A percentile compares a stretch with the other conserved stretches of the same genome.
phyloP scores from a whole-genome alignment of 1,140 invertebrate species.

The Diachasma alloeum region DNA sequence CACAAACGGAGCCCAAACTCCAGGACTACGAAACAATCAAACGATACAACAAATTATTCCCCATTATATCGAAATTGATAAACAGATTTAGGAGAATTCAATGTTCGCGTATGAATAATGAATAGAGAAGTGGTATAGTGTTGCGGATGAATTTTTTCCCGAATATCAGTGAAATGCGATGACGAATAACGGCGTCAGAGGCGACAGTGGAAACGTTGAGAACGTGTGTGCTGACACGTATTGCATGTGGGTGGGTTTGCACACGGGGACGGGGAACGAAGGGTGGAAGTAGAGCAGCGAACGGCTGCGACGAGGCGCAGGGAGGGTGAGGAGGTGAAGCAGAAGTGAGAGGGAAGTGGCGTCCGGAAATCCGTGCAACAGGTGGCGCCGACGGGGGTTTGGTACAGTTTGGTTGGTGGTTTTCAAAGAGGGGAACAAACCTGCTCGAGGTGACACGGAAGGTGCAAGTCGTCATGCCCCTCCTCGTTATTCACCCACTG shows the following conservation, averaged over 20 bases:
- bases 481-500: conserved; percentile 19
- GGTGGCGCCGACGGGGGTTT: conserved; percentile 48
- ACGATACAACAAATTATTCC: background rate
- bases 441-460: background rate
- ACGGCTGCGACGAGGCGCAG: background rate
- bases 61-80: background rate
- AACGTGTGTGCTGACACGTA: conserved; percentile 29
- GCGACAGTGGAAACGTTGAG: conserved; percentile 20
- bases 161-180: background rate
- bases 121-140: background rate
- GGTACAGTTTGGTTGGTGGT: conserved; percentile 40
- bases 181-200: background rate
- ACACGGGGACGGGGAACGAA: no score
- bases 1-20: background rate
- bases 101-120: no score
- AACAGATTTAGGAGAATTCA: background rate
- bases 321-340: background rate
- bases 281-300: background rate
- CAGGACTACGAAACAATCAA: background rate
- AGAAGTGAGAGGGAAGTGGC: background rate
- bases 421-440: conserved; percentile 10
- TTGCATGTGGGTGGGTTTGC: conserved; percentile 13
- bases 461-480: background rate
- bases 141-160: background rate
- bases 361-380: conserved; percentile 59